These are phyloP conservation scores for Drosophila serrata DNA, from an alignment of 1,140 invertebrate genomes.

Conservation along the genomic window DNA sequence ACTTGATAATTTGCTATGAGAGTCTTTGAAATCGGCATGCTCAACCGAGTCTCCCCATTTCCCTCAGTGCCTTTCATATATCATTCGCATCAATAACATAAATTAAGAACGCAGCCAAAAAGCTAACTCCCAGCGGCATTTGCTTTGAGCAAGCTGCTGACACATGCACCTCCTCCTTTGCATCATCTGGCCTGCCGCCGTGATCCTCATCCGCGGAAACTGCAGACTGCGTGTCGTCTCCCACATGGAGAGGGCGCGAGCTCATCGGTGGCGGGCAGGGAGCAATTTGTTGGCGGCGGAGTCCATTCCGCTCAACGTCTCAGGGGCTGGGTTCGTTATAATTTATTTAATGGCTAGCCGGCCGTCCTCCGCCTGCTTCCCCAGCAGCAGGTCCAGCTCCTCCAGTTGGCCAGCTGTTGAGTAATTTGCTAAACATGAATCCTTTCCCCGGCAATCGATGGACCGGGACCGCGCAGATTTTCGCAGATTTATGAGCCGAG, in stretches of 20 bases:
- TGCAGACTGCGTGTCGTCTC: conserved; percentile 78
- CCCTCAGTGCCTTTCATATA: conserved; percentile 53
- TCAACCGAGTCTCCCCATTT: conserved; percentile 23
- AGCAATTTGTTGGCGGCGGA: conserved; percentile 63
- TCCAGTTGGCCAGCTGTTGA: conserved; percentile 63
- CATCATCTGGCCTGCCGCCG: background rate
- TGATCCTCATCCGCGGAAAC: conserved; percentile 19
- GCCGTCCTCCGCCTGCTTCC: conserved; percentile 1
- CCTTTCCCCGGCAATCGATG: conserved; percentile 21
- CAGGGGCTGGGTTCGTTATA: conserved; percentile 59
- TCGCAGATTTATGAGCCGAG: conserved; percentile 46
- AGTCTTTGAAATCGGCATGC: background rate
- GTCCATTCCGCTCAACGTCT: conserved; percentile 13
- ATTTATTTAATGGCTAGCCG: conserved; percentile 73
- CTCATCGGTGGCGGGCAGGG: conserved; percentile 15
- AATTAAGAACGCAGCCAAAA: conserved; percentile 65
- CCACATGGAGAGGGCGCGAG: conserved; percentile 44
- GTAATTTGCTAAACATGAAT: conserved; percentile 79
- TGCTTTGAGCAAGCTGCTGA: conserved; percentile 74
- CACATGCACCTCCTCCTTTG: conserved; percentile 38
- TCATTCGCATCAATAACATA: conserved; percentile 75
- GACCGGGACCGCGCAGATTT: conserved; percentile 35
- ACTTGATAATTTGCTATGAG: background rate
- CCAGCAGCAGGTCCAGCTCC: background rate
- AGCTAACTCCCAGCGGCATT: conserved; percentile 62